These are phyloP conservation scores for Anticlea derivata DNA, from an alignment of 2,888 invertebrate genomes.

Conservation along the genomic window DNA sequence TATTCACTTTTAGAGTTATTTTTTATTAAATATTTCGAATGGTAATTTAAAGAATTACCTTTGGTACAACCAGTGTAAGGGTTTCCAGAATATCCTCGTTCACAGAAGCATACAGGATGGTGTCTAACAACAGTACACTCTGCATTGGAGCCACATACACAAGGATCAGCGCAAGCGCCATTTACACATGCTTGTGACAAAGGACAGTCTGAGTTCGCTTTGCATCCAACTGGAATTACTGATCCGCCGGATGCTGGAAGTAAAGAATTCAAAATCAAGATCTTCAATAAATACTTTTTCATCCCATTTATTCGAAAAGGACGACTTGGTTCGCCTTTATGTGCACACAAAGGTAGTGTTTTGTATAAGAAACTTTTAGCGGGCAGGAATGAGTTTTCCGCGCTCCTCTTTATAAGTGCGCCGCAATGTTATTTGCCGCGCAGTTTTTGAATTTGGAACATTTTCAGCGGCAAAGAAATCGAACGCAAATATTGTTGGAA, in stretches of 20 bases:
- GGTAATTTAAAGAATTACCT: constrained; percentile 80
- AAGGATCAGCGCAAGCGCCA: constrained; percentile 90
- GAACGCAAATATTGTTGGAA: too few species aligned
- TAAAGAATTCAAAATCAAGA: not conserved
- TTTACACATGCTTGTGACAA: constrained; percentile 93
- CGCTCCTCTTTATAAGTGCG: too few species aligned
- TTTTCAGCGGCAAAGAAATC: too few species aligned
- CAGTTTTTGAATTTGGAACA: too few species aligned
- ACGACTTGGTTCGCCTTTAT: too few species aligned
- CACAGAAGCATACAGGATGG: constrained; percentile 93
- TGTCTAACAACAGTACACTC: constrained; percentile 93
- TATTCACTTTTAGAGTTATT: too few species aligned
- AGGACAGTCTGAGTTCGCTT: constrained; percentile 91
- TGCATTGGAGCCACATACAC: constrained; percentile 92
- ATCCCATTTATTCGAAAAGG: too few species aligned
- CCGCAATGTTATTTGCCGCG: too few species aligned
- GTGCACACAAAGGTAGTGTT: too few species aligned
- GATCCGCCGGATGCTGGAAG: constrained; percentile 81
- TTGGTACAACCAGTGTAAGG: constrained; percentile 92
- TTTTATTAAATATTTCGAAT: not conserved
- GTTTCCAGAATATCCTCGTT: constrained; percentile 92
- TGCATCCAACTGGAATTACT: constrained; percentile 86
- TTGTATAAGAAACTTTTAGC: too few species aligned
- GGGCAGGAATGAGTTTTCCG: too few species aligned
- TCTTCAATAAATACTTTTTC: too few species aligned